These are phyloP conservation scores for Orestias chungarensis DNA, from an alignment of 2,797 vertebrate genomes.

Conservation along the genomic window DNA sequence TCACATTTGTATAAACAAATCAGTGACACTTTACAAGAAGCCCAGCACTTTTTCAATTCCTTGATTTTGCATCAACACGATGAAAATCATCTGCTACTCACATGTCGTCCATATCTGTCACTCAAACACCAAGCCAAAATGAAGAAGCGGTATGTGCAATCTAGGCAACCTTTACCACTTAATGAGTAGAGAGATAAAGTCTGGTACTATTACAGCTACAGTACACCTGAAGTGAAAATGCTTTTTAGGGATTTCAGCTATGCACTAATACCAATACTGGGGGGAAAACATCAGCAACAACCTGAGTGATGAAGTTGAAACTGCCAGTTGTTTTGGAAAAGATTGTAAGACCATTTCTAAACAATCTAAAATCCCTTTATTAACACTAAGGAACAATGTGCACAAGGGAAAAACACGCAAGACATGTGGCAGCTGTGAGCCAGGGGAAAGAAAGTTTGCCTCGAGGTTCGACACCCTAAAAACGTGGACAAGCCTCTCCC, in stretches of 20 bases:
- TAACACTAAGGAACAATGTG: neutral
- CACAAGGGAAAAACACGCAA: neutral
- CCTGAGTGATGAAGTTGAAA: neutral
- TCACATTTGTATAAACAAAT: neutral
- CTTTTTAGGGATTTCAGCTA: neutral
- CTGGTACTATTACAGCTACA: neutral
- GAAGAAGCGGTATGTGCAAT: neutral
- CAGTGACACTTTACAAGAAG: neutral
- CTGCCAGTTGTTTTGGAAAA: neutral
- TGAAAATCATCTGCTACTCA: neutral
- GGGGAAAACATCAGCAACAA: neutral
- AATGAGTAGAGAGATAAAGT: neutral
- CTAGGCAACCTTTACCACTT: neutral
- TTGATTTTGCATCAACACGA: neutral
- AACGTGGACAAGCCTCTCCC: neutral
- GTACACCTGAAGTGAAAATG: neutral
- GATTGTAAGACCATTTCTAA: neutral
- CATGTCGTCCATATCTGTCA: neutral
- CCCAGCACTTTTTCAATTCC: neutral
- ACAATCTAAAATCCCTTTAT: neutral
- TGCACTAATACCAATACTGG: neutral
- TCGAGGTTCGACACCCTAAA: too few species aligned
- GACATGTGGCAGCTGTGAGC: neutral
- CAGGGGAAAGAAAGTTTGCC: too few species aligned
- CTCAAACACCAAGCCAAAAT: slow-evolving; percentile 1